These are phyloP conservation scores for Drosophila orosa DNA, from an alignment of 1,140 invertebrate species.

Conservation along the genomic window DNA sequence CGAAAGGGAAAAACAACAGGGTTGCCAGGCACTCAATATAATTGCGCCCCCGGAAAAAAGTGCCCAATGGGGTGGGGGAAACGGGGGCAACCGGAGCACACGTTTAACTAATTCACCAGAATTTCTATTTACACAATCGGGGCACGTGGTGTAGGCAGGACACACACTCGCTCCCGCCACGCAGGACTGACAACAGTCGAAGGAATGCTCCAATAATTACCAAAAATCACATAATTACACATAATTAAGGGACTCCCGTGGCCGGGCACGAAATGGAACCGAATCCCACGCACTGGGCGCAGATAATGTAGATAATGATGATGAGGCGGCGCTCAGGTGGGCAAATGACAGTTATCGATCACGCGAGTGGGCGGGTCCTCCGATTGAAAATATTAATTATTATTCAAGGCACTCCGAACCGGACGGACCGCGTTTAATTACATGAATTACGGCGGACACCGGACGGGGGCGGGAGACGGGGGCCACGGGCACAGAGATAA, in stretches of 20 bases:
- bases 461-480: background rate
- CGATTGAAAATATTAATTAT: constrained; percentile 64
- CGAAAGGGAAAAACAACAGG: constrained; percentile 26
- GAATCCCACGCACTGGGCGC: constrained; percentile 42
- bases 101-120: constrained; percentile 65
- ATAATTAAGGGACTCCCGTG: constrained; percentile 54
- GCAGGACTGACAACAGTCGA: constrained; percentile 37
- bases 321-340: constrained; percentile 20
- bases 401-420: constrained; percentile 58
- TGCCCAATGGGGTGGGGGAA: too few relatives aligned
- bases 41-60: constrained; percentile 43
- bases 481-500: constrained; percentile 10
- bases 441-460: constrained; percentile 45
- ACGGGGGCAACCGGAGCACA: constrained; percentile 12
- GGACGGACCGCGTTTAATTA: constrained; percentile 57
- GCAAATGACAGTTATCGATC: constrained; percentile 12
- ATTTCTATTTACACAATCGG: constrained; percentile 67
- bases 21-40: constrained; percentile 71
- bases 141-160: constrained; percentile 57
- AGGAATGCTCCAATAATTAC: constrained; percentile 77
- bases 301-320: constrained; percentile 58
- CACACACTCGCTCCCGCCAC: constrained; percentile 14
- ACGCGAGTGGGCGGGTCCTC: constrained; percentile 7
- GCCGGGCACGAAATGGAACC: constrained; percentile 17
- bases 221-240: constrained; percentile 80